Evolutionary conservation across 1,140 invertebrate species (phyloP), one percentile per base, ranked within the genome.

Genomic region (Cyclina sinensis): DNA sequence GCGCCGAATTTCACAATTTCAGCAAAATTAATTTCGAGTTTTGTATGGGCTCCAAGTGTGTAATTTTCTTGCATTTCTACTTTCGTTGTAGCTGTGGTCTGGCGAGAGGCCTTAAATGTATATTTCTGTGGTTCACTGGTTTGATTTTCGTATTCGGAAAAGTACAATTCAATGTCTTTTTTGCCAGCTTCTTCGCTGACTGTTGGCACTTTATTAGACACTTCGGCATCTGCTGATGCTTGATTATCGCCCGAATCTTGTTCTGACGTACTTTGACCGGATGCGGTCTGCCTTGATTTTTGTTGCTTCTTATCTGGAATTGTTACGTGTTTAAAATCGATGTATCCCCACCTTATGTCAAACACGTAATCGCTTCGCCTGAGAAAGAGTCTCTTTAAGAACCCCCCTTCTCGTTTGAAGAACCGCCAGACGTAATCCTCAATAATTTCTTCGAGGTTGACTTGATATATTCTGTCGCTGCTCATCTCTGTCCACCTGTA

Each of bases 31-130:
- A 89, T 27, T 51, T 84, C 80, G 21, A 89, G 27, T n/a, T 89
- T 89, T 32, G 81, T 89, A 21, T 68, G 11, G 16, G 81, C 88
- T 43, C 81, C 88, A 21, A 89, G 9, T 54, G 81, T 89, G 37
- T 89, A 89, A 54, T 85, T 89, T 43, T 89, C 88, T 62, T 89
- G 88, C 32, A 89, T 35, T 78, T 89, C 88, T 35, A 89, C 32
- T 18, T 27, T 81, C 1, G 82, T 74, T 21, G 81, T 54, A 4
- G 80, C 57, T 27, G 57, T 48, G 16, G 88, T 89, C 37, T 89
- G 68, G 3, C 88, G 48, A 27, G 51, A 32, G 0, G 88, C 73
- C 0, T 57, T 39, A 73, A 89, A 89, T 4, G 68, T 89, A 65
- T 89, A 89, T 30, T 24, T 65, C 62, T 89, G 88, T 21, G 12